phyloP scores from a whole-genome alignment of 2,797 vertebrate genomes.

The Tarsius wallacei region DNA sequence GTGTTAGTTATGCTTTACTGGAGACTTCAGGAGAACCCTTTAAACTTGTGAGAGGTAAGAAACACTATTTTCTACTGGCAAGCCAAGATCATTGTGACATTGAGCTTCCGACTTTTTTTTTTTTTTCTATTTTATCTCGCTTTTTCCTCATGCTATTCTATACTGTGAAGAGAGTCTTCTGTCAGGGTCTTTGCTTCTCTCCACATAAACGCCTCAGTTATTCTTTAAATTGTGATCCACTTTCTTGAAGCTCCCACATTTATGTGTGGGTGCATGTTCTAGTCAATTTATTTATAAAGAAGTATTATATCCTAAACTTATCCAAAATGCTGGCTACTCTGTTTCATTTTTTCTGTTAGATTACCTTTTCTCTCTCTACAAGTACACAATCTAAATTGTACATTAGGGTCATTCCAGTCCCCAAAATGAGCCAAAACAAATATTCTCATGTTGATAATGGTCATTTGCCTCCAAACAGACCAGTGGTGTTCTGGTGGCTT shows the following conservation, averaged over 20 bases:
- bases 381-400: neutral
- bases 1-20: neutral
- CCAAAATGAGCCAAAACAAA: neutral
- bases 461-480: neutral
- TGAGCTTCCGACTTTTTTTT: neutral
- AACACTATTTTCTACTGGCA: neutral
- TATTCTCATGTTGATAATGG: neutral
- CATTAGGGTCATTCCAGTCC: neutral
- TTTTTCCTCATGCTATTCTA: neutral
- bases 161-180: neutral
- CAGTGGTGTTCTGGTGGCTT: neutral
- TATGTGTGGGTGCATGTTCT: neutral
- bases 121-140: neutral
- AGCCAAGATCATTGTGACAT: neutral
- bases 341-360: neutral
- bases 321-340: neutral
- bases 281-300: neutral
- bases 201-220: neutral
- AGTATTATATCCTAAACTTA: neutral
- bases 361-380: neutral
- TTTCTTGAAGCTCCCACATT: neutral
- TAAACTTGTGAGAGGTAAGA: rapidly evolving
- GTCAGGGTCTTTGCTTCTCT: neutral
- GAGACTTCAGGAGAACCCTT: neutral
- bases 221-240: neutral